Base-by-base conservation (phyloP, 1,140 invertebrate species). In the Helicoverpa zea region DNA sequence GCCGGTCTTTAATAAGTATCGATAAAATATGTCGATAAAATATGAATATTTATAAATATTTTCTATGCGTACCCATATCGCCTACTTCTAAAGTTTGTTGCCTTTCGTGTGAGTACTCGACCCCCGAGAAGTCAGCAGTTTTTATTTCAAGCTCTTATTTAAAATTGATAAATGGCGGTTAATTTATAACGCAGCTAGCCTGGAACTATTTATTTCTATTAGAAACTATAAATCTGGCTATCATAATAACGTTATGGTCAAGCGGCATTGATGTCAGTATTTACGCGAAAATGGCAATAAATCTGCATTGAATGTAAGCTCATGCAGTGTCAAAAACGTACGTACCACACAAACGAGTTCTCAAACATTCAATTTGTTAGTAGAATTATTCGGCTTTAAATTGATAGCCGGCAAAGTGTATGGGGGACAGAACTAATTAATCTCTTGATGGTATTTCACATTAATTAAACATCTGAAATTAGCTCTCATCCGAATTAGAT, bases 1-100 rank as follows among this genome's bases (percentile, higher is more conserved):
- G 94, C 94, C 91, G 91, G 85, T 88, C 92, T 92, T 94, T 95
- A 95, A 95, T 94, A 94, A 94, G 91, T 93, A 92, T 94, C 91
- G 92, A 94, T 94, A 93, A 95, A 95, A 93, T 95, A 95, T 94
- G 91, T 89, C 88, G 88, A 89, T 88, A 88, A 88, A 91, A 94
- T 93, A 94, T 92, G 90, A 91, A 93, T 92, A 88, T 89, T 86
- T 90, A 94, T 92, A 93, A 93, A 95, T 92, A 94, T 93, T 92
- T 94, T 90, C 85, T 89, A 91, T 92, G 88, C 90, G 90, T 91
- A 90, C 88, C 86, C 88, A 81, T 83, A 87, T 86, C 77, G 83
- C 56, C 81, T 81, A 83, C 83, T 84, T 66, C 61, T 77, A 77
- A 66, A 68, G 52, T 66, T 77, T 64, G 18, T 68, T 66, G 61